Conservation (phyloP, 2,797 vertebrate genomes). For the Crocidura indochinensis region DNA sequence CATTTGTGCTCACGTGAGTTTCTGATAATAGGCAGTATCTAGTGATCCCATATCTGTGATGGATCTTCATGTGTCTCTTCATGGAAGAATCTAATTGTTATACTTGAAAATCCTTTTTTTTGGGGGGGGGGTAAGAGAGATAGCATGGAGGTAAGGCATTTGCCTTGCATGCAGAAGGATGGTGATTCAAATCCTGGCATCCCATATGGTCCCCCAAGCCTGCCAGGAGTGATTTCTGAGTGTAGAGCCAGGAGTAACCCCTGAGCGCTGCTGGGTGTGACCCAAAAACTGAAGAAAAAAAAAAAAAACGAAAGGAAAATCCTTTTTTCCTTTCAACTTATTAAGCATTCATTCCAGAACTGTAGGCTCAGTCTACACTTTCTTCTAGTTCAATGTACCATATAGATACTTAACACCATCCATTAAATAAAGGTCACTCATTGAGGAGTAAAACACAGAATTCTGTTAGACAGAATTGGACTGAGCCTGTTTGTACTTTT, state of each 20-base stretch:
- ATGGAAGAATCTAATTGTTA: conserved; percentile 21
- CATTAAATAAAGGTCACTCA: background rate
- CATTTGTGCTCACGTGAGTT: background rate
- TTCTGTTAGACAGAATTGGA: background rate
- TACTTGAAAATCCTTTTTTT: background rate
- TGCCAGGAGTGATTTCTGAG: too few species aligned
- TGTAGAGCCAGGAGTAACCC: too few species aligned
- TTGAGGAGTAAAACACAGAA: background rate
- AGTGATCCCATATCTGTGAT: background rate
- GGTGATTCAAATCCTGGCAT: too few species aligned
- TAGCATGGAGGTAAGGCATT: too few species aligned
- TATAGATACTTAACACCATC: background rate
- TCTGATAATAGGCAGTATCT: background rate
- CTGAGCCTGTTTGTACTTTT: background rate
- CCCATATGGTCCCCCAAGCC: too few species aligned
- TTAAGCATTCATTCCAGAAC: background rate
- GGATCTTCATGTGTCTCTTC: conserved; percentile 16
- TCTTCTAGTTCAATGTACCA: conserved; percentile 6
- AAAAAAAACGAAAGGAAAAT: too few species aligned
- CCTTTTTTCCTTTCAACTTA: background rate
- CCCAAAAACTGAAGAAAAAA: too few species aligned
- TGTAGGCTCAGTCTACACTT: background rate
- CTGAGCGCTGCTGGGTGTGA: too few species aligned
- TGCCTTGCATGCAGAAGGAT: too few species aligned
- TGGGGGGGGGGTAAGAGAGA: too few species aligned